phyloP scores from a whole-genome alignment of 2,888 invertebrate genomes.

The Smittia sp. region DNA sequence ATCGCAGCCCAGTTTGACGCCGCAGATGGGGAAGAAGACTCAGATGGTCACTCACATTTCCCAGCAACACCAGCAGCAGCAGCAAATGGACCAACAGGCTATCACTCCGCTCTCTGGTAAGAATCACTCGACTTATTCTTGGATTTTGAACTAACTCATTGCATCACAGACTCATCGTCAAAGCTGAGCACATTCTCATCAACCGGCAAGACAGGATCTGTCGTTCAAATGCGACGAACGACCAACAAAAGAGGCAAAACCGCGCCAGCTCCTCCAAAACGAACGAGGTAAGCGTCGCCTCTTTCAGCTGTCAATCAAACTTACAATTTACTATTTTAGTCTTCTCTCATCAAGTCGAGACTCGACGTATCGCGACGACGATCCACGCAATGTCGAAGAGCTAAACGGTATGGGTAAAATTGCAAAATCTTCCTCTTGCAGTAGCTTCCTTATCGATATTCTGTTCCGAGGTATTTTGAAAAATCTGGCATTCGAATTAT shows the following conservation, averaged over 20 bases:
- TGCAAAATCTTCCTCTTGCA: slow-evolving; percentile 55
- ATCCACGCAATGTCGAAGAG: slow-evolving; percentile 51
- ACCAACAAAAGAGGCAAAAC: slow-evolving; percentile 89
- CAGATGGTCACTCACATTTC: slow-evolving; percentile 45
- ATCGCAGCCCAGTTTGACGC: slow-evolving; percentile 52
- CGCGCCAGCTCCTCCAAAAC: slow-evolving; percentile 92
- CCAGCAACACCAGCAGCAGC: slow-evolving; percentile 25
- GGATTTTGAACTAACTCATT: neutral
- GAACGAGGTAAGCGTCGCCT: slow-evolving; percentile 71
- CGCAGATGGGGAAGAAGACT: slow-evolving; percentile 53
- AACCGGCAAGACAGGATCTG: slow-evolving; percentile 58
- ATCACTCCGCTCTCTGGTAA: slow-evolving; percentile 52
- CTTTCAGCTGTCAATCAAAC: neutral
- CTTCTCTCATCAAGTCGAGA: slow-evolving; percentile 53
- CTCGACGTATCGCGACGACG: slow-evolving; percentile 55
- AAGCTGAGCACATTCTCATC: slow-evolving; percentile 65
- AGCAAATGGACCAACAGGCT: slow-evolving; percentile 46
- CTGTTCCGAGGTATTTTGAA: slow-evolving; percentile 55
- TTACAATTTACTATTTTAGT: slow-evolving; percentile 44
- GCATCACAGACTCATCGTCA: slow-evolving; percentile 52
- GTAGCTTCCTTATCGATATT: slow-evolving; percentile 55
- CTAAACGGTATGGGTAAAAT: slow-evolving; percentile 52
- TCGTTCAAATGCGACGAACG: slow-evolving; percentile 80
- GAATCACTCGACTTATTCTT: neutral
- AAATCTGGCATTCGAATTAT: neutral